phyloP scores from a whole-genome alignment of 2,888 invertebrate genomes.

The Sminthurinus aureus region DNA sequence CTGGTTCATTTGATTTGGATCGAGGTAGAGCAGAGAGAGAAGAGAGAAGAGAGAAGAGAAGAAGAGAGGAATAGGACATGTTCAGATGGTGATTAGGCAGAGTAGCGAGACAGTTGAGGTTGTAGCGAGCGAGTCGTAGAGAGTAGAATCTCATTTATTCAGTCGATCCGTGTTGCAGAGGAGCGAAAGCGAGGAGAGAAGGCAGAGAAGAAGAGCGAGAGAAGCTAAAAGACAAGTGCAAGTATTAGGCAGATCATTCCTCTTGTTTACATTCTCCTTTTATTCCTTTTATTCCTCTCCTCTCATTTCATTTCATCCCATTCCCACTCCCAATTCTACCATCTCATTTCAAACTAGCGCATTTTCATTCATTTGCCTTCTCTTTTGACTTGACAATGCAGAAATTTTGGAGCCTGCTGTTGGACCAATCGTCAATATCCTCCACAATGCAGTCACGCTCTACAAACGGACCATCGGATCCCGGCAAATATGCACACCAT shows the following conservation, averaged over 20 bases:
- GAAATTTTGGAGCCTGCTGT: slow-evolving; percentile 59
- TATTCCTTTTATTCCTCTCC: neutral
- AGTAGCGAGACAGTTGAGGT: too few relatives aligned
- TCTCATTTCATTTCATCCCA: neutral
- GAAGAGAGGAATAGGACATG: too few relatives aligned
- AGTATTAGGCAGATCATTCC: too few relatives aligned
- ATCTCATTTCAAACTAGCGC: neutral
- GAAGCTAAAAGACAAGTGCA: neutral
- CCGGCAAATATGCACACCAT: slow-evolving; percentile 70
- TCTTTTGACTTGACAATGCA: slow-evolving; percentile 18
- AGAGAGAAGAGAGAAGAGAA: too few relatives aligned
- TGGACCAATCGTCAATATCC: slow-evolving; percentile 59
- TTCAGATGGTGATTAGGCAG: too few relatives aligned
- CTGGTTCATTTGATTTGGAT: slow-evolving; percentile 5
- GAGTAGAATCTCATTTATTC: too few relatives aligned
- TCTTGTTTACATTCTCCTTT: neutral
- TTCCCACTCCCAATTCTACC: neutral
- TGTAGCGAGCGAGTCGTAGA: too few relatives aligned
- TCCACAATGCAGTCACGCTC: slow-evolving; percentile 64
- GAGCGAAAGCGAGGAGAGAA: neutral
- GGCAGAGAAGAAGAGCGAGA: neutral
- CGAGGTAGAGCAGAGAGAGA: neutral
- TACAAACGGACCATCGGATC: slow-evolving; percentile 70
- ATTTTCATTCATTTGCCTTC: neutral
- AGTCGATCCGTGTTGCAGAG: neutral